Percentiles rank a stretch among this genome's conserved stretches.
Evolutionary conservation across 2,797 vertebrate genomes (phyloP).

Genomic region (Anguilla pacifica): DNA sequence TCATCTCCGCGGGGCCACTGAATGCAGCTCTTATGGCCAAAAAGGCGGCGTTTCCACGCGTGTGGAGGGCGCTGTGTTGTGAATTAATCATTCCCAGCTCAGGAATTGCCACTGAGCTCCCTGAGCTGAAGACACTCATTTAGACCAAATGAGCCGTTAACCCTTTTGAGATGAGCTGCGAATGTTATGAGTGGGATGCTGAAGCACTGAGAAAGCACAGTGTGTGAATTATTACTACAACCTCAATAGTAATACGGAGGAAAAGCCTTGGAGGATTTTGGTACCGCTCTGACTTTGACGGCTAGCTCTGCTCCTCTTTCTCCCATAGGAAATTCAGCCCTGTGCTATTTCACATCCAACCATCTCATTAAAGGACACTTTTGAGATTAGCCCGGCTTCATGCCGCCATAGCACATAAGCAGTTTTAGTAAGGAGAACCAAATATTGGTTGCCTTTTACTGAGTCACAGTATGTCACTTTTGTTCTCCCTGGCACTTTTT

Average conservation of each 20-base stretch:
- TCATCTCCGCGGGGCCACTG: background rate
- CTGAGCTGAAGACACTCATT: background rate
- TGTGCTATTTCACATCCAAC: conserved; percentile 15
- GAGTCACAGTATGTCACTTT: background rate
- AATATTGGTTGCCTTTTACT: background rate
- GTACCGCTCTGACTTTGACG: background rate
- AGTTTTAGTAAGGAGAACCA: background rate
- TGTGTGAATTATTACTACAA: background rate
- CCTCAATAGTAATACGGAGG: background rate
- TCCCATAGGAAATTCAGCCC: conserved; percentile 18
- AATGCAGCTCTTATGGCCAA: conserved; percentile 7
- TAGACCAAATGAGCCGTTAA: background rate
- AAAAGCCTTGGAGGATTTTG: background rate
- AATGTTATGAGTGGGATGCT: background rate
- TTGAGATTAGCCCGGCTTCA: conserved; percentile 35
- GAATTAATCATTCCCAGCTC: background rate
- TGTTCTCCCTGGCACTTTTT: background rate
- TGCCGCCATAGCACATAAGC: background rate
- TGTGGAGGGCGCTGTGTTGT: background rate
- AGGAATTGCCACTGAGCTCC: background rate
- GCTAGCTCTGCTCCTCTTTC: background rate
- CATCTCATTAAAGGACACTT: background rate
- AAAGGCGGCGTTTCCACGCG: background rate
- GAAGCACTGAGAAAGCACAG: background rate
- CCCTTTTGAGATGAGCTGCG: background rate